Evolutionary conservation across 2,113 vertebrate species (phyloP), one percentile per base, ranked within the genome.

Genomic region (human): DNA sequence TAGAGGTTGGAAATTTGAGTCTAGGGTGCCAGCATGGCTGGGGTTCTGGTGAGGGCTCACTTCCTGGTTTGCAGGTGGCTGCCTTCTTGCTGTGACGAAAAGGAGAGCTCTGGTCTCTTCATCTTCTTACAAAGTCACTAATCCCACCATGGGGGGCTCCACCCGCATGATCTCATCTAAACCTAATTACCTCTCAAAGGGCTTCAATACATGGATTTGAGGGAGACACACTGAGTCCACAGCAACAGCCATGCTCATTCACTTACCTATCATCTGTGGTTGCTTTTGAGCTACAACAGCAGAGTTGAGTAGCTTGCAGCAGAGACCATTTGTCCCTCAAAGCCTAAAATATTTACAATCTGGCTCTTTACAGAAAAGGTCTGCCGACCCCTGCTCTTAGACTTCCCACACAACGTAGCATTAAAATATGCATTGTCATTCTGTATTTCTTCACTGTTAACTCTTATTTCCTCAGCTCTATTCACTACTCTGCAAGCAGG

Each of bases 201-300:
- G 85, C 4, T 40, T 73, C 48, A 38, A 88, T 48, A 30, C 14
- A 7, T 38, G n/a, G 66, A 55, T 55, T 22, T 40, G 3, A 23
- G 48, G 8, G 48, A 48, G 43, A 50, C 43, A 25, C 40, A 8
- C 5, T 23, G 45, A 68, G 12, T 27, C 45, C 84, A 6, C 2
- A 70, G 45, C 12, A 9, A 27, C 32, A 27, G 6, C 50, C 48
- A 4, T 13, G n/a, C 40, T 13, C 32, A 3, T 23, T 59, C 8
- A 14, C 23, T 14, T 17, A 18, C 1, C 0, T 22, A 2, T 23
- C 16, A 0, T 12, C 80, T 9, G 0, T 4, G 22, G n/a, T 64
- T 10, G 23, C 30, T 40, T 50, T 22, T 35, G 1, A 6, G 45
- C 66, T 9, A 14, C 30, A 18, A 9, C 14, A 16, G 81, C 68